Evolutionary conservation across 1,140 invertebrate species (phyloP).

Genomic region (Trichogramma pretiosum): DNA sequence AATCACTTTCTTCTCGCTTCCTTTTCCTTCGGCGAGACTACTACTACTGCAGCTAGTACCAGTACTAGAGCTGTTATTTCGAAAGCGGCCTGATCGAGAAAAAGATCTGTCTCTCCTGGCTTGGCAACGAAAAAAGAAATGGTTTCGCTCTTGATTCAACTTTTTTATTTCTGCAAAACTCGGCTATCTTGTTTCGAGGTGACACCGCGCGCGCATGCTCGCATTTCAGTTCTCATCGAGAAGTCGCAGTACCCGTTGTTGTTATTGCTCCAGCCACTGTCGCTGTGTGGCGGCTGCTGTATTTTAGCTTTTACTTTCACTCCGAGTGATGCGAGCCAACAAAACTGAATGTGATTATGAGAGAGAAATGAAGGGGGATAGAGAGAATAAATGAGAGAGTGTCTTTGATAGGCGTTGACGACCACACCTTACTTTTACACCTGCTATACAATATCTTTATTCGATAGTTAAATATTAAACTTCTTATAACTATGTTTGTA

Average conservation of each 20-base stretch:
- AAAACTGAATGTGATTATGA: too few relatives aligned
- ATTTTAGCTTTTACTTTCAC: slow-evolving; percentile 15
- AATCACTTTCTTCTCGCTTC: slow-evolving; percentile 37
- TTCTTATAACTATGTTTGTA: too few relatives aligned
- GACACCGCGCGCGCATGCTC: neutral
- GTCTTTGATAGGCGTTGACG: slow-evolving; percentile 4
- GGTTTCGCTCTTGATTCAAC: slow-evolving; percentile 14
- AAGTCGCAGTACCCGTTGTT: neutral
- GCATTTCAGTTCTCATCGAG: neutral
- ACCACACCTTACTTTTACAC: slow-evolving; percentile 3
- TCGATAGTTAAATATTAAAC: too few relatives aligned
- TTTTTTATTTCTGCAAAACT: neutral
- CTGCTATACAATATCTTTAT: too few relatives aligned
- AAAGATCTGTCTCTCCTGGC: neutral
- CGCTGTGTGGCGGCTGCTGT: neutral
- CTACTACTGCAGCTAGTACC: too few relatives aligned
- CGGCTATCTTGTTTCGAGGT: neutral
- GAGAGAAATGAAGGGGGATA: neutral
- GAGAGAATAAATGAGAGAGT: slow-evolving; percentile 1
- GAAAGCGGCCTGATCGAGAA: slow-evolving; percentile 15
- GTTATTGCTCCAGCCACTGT: neutral
- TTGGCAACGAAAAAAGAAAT: neutral
- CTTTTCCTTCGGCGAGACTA: slow-evolving; percentile 25
- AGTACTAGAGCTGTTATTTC: too few relatives aligned
- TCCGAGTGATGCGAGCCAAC: too few relatives aligned